Evolutionary conservation across 1,140 invertebrate species (phyloP).

Genomic region (Uloborus diversus): DNA sequence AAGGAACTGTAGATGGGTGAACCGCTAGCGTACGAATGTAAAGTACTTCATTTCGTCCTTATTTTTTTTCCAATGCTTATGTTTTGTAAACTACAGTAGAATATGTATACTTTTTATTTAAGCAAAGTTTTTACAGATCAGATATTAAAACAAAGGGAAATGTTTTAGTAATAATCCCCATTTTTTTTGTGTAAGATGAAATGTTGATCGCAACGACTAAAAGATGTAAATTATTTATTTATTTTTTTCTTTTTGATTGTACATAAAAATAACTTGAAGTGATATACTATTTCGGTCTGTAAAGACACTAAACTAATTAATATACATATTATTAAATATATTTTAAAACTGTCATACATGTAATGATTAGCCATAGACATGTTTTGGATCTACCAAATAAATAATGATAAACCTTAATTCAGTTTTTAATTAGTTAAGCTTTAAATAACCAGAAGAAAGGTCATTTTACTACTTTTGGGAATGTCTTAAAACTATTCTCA

Average conservation of each 20-base stretch:
- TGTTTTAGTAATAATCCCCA: neutral
- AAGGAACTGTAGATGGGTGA: neutral
- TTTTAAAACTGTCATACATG: too few species aligned
- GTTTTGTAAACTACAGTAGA: too few species aligned
- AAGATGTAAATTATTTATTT: neutral
- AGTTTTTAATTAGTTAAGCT: neutral
- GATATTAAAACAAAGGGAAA: neutral
- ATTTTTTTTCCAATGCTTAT: too few species aligned
- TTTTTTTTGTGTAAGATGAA: neutral
- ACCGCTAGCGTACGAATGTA: neutral
- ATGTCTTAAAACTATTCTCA: neutral
- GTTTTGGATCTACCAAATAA: neutral
- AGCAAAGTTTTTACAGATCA: neutral
- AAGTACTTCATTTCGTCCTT: neutral
- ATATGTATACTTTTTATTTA: neutral
- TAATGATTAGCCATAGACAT: too few species aligned
- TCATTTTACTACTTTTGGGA: neutral
- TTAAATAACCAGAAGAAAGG: neutral
- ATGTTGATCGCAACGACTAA: neutral
- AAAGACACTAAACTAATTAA: too few species aligned
- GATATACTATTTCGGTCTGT: too few species aligned
- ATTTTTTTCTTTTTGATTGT: too few species aligned
- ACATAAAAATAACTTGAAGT: too few species aligned
- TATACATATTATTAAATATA: too few species aligned
- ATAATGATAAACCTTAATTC: neutral